Evolutionary conservation across 2,797 vertebrate species (phyloP).

Genomic region (Tangara arthus): DNA sequence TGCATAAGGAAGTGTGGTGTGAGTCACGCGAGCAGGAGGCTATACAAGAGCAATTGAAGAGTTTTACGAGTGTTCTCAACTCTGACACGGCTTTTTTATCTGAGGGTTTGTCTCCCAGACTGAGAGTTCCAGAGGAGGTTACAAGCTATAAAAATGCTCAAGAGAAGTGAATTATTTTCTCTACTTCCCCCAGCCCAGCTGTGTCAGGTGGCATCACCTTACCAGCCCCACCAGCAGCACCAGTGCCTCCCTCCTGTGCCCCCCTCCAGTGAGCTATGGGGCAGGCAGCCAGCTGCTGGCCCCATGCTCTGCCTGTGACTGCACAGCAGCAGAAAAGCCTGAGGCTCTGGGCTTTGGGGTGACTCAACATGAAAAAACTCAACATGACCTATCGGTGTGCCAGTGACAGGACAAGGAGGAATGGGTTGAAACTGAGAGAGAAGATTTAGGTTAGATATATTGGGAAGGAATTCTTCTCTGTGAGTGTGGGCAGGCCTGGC

Average conservation of each 20-base stretch:
- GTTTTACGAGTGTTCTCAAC: not conserved
- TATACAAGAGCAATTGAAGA: not conserved
- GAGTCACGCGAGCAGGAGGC: not conserved
- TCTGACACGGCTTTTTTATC: not conserved
- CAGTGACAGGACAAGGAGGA: not conserved
- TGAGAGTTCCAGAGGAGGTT: not conserved
- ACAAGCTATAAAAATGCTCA: not conserved
- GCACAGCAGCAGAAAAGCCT: not conserved
- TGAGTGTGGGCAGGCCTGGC: not conserved
- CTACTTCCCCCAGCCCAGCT: not conserved
- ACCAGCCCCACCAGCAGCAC: fast-evolving
- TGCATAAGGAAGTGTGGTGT: not conserved
- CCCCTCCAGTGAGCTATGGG: fast-evolving
- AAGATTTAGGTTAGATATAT: not conserved
- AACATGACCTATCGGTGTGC: not conserved
- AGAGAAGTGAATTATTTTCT: not conserved
- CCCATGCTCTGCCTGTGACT: fast-evolving
- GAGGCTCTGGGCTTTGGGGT: not conserved
- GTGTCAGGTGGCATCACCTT: not conserved
- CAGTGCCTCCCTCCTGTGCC: not conserved
- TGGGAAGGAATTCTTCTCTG: not conserved
- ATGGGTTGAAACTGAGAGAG: not conserved
- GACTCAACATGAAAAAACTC: not conserved
- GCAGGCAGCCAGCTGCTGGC: not conserved
- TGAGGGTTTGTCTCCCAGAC: not conserved